Evolutionary conservation across 2,888 invertebrate genomes (phyloP).

Genomic region (Diadegma fenestrale): DNA sequence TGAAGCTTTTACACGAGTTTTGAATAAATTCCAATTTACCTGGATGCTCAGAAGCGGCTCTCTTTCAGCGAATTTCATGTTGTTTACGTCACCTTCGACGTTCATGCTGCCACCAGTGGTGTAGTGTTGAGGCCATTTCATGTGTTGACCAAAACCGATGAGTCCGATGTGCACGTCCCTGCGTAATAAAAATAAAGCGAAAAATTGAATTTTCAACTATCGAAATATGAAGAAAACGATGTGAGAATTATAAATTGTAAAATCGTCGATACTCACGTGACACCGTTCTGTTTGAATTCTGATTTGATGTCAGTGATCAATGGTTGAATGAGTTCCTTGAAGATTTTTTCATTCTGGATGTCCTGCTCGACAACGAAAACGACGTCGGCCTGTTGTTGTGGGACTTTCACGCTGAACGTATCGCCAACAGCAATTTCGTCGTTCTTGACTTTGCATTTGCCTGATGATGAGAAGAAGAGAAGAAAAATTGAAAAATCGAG

Average conservation of each 20-base stretch:
- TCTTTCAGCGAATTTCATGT: constrained; percentile 78
- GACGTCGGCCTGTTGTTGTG: constrained; percentile 92
- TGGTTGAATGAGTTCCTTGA: constrained; percentile 88
- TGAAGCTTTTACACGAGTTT: not conserved
- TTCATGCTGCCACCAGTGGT: constrained; percentile 86
- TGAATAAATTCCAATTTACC: constrained; percentile 66
- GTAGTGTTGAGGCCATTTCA: constrained; percentile 87
- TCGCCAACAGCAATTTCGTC: constrained; percentile 87
- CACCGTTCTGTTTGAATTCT: constrained; percentile 88
- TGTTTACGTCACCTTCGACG: constrained; percentile 86
- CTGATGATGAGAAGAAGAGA: constrained; percentile 75
- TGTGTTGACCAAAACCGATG: constrained; percentile 87
- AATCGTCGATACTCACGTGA: constrained; percentile 85
- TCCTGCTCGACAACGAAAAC: constrained; percentile 91
- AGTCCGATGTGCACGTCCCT: constrained; percentile 87
- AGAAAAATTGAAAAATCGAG: constrained; percentile 11
- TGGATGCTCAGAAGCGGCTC: constrained; percentile 78
- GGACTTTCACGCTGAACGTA: constrained; percentile 88
- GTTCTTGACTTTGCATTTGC: constrained; percentile 85
- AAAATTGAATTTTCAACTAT: not conserved
- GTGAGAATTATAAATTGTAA: not conserved
- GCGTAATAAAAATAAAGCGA: constrained; percentile 5
- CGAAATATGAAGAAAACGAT: constrained; percentile 54
- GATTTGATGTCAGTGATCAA: constrained; percentile 87
- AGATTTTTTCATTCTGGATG: constrained; percentile 88